Evolutionary conservation across 2,888 invertebrate genomes (phyloP).

Genomic region (Cheilosia variabilis): DNA sequence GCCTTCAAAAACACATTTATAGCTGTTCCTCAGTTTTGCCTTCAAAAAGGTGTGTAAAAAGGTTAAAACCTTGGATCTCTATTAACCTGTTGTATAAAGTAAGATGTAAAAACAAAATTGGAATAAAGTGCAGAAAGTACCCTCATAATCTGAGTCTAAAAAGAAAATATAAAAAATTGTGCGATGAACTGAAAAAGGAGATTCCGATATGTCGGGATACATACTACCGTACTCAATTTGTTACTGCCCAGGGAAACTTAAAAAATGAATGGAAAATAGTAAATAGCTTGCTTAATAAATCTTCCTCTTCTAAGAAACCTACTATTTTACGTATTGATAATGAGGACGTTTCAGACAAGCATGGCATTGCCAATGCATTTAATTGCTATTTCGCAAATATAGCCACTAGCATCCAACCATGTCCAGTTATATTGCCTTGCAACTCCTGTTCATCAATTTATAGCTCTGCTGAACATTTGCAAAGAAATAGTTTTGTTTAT

Average conservation of each 20-base stretch:
- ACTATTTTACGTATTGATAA: slow-evolving; percentile 7
- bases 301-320: not conserved
- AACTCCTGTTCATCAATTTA: not conserved
- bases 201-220: slow-evolving; percentile 3
- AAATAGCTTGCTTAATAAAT: slow-evolving; percentile 21
- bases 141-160: too few species aligned
- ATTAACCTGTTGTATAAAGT: too few species aligned
- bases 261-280: slow-evolving; percentile 11
- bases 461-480: not conserved
- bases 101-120: too few species aligned
- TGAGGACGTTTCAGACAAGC: slow-evolving; percentile 7
- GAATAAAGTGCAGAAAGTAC: too few species aligned
- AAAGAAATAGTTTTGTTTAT: slow-evolving; percentile 24
- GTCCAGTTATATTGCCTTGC: slow-evolving; percentile 5
- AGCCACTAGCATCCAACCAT: not conserved
- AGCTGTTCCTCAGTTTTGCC: not conserved
- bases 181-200: slow-evolving; percentile 3
- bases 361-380: slow-evolving; percentile 25
- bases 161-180: slow-evolving; percentile 4
- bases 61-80: too few species aligned
- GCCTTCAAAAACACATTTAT: slow-evolving; percentile 2
- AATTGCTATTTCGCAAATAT: slow-evolving; percentile 33
- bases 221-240: not conserved
- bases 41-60: too few species aligned
- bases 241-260: not conserved